phyloP scores from a whole-genome alignment of 2,113 vertebrate species.

The Laticauda laticaudata region DNA sequence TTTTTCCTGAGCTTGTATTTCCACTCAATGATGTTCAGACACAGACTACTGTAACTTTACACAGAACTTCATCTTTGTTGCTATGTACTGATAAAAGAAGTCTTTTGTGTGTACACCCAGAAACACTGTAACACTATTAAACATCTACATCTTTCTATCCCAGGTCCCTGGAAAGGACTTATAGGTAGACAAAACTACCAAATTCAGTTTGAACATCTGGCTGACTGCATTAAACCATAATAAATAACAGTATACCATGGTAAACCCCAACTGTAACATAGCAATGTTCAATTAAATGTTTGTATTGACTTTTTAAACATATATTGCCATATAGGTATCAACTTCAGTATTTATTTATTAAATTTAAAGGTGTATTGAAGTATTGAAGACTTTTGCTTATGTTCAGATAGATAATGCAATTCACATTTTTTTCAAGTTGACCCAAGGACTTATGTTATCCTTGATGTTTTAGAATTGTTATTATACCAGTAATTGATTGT shows the following conservation, averaged over 20 bases:
- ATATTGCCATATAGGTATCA: background rate
- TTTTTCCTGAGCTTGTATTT: background rate
- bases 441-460: background rate
- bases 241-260: background rate
- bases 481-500: background rate
- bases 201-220: no score
- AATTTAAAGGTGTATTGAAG: no score
- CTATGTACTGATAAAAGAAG: background rate
- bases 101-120: background rate
- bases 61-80: background rate
- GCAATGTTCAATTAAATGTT: background rate
- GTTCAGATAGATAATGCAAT: conserved; percentile 6
- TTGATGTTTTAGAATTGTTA: background rate
- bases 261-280: background rate
- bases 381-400: background rate
- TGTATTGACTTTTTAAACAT: background rate
- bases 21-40: background rate
- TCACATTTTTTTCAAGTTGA: conserved; percentile 12
- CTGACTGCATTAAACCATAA: no score
- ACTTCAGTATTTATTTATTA: background rate
- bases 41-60: background rate
- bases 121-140: no score
- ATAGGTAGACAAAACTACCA: no score
- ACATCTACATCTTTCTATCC: no score
- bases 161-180: no score